These are phyloP conservation scores for Hydractinia echinata DNA, from an alignment of 30 jellyfish, hydroid and myxozoan species.

Conservation along the genomic window DNA sequence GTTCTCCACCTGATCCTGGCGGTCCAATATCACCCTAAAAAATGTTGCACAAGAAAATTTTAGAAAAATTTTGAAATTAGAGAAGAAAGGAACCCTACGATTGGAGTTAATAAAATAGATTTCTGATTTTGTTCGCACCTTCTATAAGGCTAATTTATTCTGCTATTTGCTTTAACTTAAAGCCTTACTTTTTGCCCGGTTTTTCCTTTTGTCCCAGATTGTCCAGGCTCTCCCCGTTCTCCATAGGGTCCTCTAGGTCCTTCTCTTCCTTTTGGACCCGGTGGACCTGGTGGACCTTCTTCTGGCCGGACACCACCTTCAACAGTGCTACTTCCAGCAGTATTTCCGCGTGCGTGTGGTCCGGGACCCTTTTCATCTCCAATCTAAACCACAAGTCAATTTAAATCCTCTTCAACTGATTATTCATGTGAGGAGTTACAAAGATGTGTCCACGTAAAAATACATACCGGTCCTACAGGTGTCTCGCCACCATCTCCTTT, in stretches of 20 bases:
- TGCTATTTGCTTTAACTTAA: neutral
- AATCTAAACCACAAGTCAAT: neutral
- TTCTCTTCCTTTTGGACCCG: constrained; percentile 40
- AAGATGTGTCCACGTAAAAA: neutral
- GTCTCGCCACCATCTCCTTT: constrained; percentile 12
- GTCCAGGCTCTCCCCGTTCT: constrained; percentile 54
- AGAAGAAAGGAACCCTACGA: no score
- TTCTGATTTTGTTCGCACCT: neutral
- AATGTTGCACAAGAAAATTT: neutral
- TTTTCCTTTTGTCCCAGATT: constrained; percentile 23
- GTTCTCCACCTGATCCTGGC: constrained; percentile 30
- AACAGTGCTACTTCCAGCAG: constrained; percentile 14
- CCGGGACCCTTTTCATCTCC: constrained; percentile 55
- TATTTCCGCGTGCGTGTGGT: constrained; percentile 17
- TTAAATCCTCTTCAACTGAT: neutral
- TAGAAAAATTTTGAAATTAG: neutral
- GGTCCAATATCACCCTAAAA: constrained; percentile 32
- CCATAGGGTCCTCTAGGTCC: constrained; percentile 59
- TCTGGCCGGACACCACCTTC: constrained; percentile 19
- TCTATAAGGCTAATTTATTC: neutral
- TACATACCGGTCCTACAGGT: constrained; percentile 31
- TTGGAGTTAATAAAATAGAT: neutral
- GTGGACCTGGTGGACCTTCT: constrained; percentile 46
- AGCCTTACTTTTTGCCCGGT: constrained; percentile 25
- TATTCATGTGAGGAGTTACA: neutral